These are phyloP conservation scores for Cherax quadricarinatus DNA, from an alignment of 1,140 invertebrate species.

Conservation along the genomic window DNA sequence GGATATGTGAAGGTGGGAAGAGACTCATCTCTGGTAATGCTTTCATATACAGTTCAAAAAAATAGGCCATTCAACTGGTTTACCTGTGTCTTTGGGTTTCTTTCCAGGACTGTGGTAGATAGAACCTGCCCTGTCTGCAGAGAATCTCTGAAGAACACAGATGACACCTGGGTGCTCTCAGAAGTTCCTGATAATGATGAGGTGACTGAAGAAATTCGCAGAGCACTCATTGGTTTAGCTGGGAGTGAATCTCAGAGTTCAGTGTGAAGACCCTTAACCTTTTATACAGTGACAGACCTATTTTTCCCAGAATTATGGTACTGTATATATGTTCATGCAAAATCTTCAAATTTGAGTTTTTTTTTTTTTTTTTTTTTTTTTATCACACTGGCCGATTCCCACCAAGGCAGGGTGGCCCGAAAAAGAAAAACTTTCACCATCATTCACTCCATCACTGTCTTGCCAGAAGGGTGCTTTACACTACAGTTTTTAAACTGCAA, in stretches of 20 bases:
- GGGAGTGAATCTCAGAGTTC: constrained; percentile 28
- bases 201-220: constrained; percentile 81
- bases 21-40: background rate
- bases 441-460: too few species aligned
- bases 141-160: constrained; percentile 80
- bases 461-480: too few species aligned
- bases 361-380: background rate
- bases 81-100: background rate
- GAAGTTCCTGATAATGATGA: constrained; percentile 82
- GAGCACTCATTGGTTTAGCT: constrained; percentile 77
- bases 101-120: constrained; percentile 80
- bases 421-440: too few species aligned
- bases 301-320: background rate
- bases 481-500: too few species aligned
- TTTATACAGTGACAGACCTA: background rate
- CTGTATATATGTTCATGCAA: background rate
- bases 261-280: background rate
- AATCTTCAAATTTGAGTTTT: background rate
- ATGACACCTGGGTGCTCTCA: constrained; percentile 83
- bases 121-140: constrained; percentile 84
- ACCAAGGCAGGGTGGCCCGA: too few species aligned
- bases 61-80: background rate
- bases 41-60: background rate
- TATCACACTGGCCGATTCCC: too few species aligned
- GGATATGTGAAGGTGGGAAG: too few species aligned